A percentile compares a stretch with the other conserved stretches of the same genome.
phyloP scores from a whole-genome alignment of 2,888 invertebrate genomes.

The Leptopilina syphax region DNA sequence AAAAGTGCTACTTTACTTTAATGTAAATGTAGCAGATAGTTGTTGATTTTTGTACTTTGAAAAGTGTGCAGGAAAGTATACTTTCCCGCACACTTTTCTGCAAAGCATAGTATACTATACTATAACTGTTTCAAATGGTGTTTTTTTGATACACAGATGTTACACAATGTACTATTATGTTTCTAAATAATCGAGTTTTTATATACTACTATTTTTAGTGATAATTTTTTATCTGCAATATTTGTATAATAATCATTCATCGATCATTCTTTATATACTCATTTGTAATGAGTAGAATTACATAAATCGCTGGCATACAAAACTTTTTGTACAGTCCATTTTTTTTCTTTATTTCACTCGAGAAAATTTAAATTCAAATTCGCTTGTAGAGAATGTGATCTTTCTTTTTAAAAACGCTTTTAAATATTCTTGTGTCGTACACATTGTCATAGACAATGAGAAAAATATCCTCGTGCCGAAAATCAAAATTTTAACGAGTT shows the following conservation, averaged over 20 bases:
- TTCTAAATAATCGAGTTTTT: not conserved
- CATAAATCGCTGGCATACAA: no score
- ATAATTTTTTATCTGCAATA: no score
- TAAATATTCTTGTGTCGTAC: constrained; percentile 1
- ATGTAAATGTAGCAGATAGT: no score
- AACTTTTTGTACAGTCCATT: not conserved
- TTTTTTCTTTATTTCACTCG: not conserved
- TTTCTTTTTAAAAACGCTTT: not conserved
- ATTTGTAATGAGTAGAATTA: constrained; percentile 7
- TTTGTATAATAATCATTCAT: constrained; percentile 19
- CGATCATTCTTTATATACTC: not conserved
- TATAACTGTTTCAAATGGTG: no score
- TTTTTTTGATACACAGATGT: no score
- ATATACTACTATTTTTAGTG: not conserved
- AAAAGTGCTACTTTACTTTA: no score
- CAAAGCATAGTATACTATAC: no score
- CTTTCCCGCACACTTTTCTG: no score
- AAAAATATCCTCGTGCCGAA: not conserved
- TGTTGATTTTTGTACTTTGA: no score
- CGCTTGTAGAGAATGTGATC: constrained; percentile 5
- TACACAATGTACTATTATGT: not conserved
- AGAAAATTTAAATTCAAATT: not conserved
- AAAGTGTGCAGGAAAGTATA: no score
- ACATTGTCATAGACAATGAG: constrained; percentile 3
- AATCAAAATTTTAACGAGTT: constrained; percentile 15